Base-by-base conservation (phyloP, 2,797 vertebrate genomes). In the Kryptopterus vitreolus region DNA sequence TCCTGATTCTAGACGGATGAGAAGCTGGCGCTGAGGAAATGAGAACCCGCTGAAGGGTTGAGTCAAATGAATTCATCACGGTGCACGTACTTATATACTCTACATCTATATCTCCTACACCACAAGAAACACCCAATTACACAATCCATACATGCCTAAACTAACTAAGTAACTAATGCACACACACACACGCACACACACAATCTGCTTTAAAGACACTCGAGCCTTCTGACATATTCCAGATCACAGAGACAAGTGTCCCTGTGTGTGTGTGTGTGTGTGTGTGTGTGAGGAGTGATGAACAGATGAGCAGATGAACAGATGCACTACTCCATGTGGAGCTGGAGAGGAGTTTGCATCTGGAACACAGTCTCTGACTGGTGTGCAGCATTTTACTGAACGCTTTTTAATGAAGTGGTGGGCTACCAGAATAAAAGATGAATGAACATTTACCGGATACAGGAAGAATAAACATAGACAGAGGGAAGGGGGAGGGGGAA, bases 21-120 rank as follows among this genome's bases (percentile, higher is more conserved):
- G 78, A 79, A 77, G 53, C 55, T 78, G 35, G 62, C 35, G 33
- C 43, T 43, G 72, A 16, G 26, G 79, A 81, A 84, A 81, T 84
- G 79, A 78, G 70, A 78, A 81, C 69, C 78, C 78, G 82, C 73
- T 84, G 75, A 84, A 81, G 75, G 79, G 75, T 55, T 63, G 55
- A 78, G 26, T 69, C 61, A 78, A 77, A 81, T 81, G 69, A 81
- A 78, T 71, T 71, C 55, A 33, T 50, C 35, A 33, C 57, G 46
- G 59, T 26, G 18, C 38, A 66, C 52, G 15, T 22, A 65, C 57
- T 38, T 53, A 33, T 55, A 13, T 2, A 24, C 38, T 35, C 63
- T n/a, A n/a, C n/a, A n/a, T n/a, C 11, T 31, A 26, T 16, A 1
- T 26, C 22, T 58, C 62, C 62, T 50, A 26, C 43, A 1, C 4